phyloP scores from a whole-genome alignment of 2,888 invertebrate genomes.

The Strigamia transsilvanica region DNA sequence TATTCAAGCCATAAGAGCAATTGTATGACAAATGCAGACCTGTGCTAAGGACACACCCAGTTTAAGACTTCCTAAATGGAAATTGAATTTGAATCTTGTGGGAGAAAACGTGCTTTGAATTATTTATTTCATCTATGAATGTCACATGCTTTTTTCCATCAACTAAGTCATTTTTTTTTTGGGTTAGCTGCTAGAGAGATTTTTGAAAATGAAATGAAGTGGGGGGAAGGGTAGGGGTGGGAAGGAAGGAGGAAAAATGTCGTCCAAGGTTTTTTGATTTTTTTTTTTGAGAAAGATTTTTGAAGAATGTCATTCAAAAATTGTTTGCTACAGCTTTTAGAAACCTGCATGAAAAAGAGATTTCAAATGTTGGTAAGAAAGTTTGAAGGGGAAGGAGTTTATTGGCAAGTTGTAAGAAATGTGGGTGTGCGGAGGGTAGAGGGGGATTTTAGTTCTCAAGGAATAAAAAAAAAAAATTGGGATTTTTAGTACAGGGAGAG shows the following conservation, averaged over 20 bases:
- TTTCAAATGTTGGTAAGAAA: conserved; percentile 17
- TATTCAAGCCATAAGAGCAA: not conserved
- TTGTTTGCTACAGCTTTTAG: conserved; percentile 5
- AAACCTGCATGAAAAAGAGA: not conserved
- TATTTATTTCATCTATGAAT: conserved; percentile 41
- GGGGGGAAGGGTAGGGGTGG: not conserved
- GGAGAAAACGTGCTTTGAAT: conserved; percentile 45
- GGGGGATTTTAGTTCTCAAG: not conserved
- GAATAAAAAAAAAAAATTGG: not conserved
- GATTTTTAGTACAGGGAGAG: conserved; percentile 12
- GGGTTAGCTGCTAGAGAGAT: conserved; percentile 5
- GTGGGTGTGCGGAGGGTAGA: not conserved
- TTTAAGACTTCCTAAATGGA: conserved; percentile 19
- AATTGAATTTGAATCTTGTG: conserved; percentile 45
- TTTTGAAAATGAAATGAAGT: conserved; percentile 14
- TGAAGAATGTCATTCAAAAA: conserved; percentile 37
- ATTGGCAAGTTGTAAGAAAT: not conserved
- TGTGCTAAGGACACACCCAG: conserved; percentile 31
- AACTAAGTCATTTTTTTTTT: conserved; percentile 14
- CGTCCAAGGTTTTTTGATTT: not conserved
- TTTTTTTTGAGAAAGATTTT: not conserved
- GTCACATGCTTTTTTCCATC: conserved; percentile 43
- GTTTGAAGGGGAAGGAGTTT: not conserved
- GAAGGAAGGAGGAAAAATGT: not conserved
- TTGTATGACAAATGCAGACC: conserved; percentile 24